Base-by-base conservation (phyloP, 1,140 invertebrate genomes). In the Micrasema minimum region DNA sequence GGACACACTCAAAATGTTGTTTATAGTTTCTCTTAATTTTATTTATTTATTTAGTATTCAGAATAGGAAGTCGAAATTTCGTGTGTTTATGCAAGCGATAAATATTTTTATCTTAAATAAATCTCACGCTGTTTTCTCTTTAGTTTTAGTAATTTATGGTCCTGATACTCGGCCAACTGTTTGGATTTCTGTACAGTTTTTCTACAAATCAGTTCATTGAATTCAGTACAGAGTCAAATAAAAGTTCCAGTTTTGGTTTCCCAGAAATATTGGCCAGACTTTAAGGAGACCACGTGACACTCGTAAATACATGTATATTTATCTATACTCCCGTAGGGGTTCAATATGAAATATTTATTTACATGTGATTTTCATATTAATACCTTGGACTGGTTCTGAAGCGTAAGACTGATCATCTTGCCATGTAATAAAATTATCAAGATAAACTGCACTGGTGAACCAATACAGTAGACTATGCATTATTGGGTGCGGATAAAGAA, bases 181-280 rank as follows among this genome's bases (percentile, higher is more conserved):
- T 41, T 22, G 55, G 35, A 41, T 59, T 38, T 59, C 38, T 16
- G 18, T 16, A 18, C 37, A 59, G 10, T 43, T 59, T 59, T 41
- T 59, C 38, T 41, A 38, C 18, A 12, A 41, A 1, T 59, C 18
- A 41, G 37, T 59, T 59, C 55, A 11, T 38, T 11, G 55, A 41
- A 41, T 59, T 59, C 12, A 59, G 38, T 14, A 3, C 4, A 3
- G 18, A 20, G n/a, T n/a, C n/a, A n/a, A 22, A 26, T n/a, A 18
- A 22, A 53, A 16, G 10, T 12, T 18, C 26, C 51, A 10, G 31
- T 22, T 22, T 22, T 35, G 55, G 55, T 41, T 14, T 37, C 31
- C 31, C 35, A 41, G 55, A 41, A 20, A 41, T 38, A 38, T 59
- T 22, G 55, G 55, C 55, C 14, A 18, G 55, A 20, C 55, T 38